Evolutionary conservation across 2,888 invertebrate genomes (phyloP).

Genomic region (Eupithecia subfuscata): DNA sequence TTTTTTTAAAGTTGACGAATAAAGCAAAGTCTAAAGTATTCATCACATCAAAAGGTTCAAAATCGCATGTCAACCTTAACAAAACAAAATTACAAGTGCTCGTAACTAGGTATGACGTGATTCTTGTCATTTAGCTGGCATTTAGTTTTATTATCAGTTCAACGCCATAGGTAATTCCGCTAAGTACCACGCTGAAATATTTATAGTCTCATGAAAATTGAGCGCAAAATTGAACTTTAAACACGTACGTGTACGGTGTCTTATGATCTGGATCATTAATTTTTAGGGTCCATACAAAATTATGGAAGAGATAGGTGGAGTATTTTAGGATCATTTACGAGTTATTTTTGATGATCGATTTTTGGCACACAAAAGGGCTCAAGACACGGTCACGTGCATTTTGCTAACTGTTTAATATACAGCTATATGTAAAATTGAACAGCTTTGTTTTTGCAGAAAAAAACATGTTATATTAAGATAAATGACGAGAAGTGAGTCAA

Average conservation of each 20-base stretch:
- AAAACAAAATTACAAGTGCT: conserved; percentile 20
- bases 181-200: conserved; percentile 39
- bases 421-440: no score
- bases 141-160: conserved; percentile 42
- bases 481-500: no score
- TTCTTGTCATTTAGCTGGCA: conserved; percentile 44
- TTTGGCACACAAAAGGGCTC: neutral
- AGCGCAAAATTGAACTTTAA: conserved; percentile 26
- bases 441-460: no score
- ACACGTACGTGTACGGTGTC: neutral
- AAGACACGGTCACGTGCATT: no score
- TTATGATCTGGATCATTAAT: neutral
- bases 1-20: no score
- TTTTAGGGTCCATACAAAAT: neutral
- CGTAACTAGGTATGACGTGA: conserved; percentile 37
- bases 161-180: conserved; percentile 33
- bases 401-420: no score
- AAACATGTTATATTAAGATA: no score
- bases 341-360: neutral
- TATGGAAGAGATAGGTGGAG: conserved; percentile 7
- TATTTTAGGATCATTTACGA: neutral
- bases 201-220: conserved; percentile 31
- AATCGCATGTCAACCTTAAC: conserved; percentile 17
- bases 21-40: neutral
- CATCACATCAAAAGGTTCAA: conserved; percentile 2